Percentiles rank a stretch among this genome's conserved stretches.
Evolutionary conservation across 2,888 invertebrate genomes (phyloP).

Genomic region (Phorcus lineatus): DNA sequence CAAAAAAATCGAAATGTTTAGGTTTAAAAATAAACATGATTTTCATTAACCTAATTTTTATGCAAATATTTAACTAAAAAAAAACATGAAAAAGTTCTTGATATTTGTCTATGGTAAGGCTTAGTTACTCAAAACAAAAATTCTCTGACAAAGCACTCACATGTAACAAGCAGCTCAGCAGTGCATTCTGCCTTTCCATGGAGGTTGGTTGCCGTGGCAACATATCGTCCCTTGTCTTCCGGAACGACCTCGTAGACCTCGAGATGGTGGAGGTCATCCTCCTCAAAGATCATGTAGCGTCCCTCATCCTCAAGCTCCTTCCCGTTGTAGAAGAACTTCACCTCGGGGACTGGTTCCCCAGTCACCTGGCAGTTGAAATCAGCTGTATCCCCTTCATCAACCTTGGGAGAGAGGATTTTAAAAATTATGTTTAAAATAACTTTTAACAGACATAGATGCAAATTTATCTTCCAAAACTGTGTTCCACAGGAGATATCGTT

Average conservation of each 20-base stretch:
- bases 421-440: no score
- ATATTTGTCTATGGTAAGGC: neutral
- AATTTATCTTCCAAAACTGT: no score
- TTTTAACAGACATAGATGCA: no score
- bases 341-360: slow-evolving; percentile 64
- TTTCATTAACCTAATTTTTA: no score
- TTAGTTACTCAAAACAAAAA: neutral
- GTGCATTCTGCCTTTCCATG: slow-evolving; percentile 81
- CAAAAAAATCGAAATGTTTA: no score
- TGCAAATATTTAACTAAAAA: neutral
- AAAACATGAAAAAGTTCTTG: neutral
- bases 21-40: no score
- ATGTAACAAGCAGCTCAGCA: slow-evolving; percentile 61
- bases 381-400: slow-evolving; percentile 63
- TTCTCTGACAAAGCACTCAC: slow-evolving; percentile 37
- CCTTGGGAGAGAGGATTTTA: slow-evolving; percentile 37
- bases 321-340: slow-evolving; percentile 66
- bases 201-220: slow-evolving; percentile 84
- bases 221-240: slow-evolving; percentile 86
- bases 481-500: no score
- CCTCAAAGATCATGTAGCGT: slow-evolving; percentile 58
- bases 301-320: slow-evolving; percentile 83
- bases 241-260: slow-evolving; percentile 74
- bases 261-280: slow-evolving; percentile 63
- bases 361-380: slow-evolving; percentile 66